Evolutionary conservation across 2,797 vertebrate genomes (phyloP).

Genomic region (Enteromius thamalakanensis): DNA sequence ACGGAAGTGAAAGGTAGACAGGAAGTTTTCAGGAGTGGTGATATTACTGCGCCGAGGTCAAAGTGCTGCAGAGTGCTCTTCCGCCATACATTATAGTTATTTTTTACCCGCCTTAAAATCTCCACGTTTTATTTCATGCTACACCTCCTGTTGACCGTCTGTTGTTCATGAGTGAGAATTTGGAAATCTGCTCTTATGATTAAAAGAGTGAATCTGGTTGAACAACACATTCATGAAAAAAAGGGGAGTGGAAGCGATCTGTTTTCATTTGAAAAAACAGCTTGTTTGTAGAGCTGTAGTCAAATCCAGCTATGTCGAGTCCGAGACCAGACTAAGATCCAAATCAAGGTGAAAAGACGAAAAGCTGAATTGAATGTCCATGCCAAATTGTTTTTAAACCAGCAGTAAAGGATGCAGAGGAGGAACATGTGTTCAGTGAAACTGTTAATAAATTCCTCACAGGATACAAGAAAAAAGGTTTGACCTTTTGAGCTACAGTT

Average conservation of each 20-base stretch:
- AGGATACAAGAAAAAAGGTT: constrained; percentile 5
- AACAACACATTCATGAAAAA: constrained; percentile 13
- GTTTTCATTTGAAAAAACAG: too few species aligned
- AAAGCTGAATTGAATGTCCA: background rate
- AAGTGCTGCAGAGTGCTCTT: too few species aligned
- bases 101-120: too few species aligned
- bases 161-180: background rate
- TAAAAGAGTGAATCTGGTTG: constrained; percentile 22
- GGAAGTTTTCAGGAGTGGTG: too few species aligned
- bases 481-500: constrained; percentile 22
- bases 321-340: too few species aligned
- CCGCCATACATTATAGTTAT: too few species aligned
- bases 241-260: too few species aligned
- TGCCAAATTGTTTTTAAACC: background rate
- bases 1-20: too few species aligned
- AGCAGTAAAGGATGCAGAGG: background rate
- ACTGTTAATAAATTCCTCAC: constrained; percentile 9
- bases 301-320: too few species aligned
- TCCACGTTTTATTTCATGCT: too few species aligned
- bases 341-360: background rate
- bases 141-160: background rate
- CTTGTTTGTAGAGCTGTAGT: too few species aligned
- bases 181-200: constrained; percentile 5
- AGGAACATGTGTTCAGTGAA: background rate
- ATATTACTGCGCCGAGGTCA: too few species aligned